A percentile compares a stretch with the other conserved stretches of the same genome.
These are phyloP conservation scores for Phalloptychus januarius DNA, from an alignment of 2,797 vertebrate genomes.

Conservation along the genomic window DNA sequence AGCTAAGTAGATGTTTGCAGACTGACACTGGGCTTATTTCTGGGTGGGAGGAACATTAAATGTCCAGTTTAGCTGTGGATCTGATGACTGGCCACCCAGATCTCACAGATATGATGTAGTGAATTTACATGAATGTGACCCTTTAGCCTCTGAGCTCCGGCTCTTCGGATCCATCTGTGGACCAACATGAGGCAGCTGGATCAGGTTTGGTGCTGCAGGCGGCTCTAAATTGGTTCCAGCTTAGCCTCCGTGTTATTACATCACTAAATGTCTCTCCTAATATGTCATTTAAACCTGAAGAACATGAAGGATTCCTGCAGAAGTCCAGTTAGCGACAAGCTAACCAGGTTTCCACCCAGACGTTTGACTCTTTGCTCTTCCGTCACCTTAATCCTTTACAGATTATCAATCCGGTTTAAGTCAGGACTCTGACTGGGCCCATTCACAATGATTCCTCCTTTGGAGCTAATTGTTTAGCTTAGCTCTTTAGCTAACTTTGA, in stretches of 20 bases:
- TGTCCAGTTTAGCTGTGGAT: slow-evolving; percentile 50
- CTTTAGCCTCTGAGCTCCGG: not conserved
- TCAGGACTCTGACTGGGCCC: not conserved
- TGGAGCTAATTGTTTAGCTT: not conserved
- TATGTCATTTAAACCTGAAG: not conserved
- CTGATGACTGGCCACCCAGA: slow-evolving; percentile 20
- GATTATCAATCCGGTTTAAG: not conserved
- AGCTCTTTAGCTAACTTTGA: not conserved
- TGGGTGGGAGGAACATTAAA: slow-evolving; percentile 41
- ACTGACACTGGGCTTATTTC: slow-evolving; percentile 37
- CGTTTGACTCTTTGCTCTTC: not conserved
- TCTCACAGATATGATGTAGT: not conserved
- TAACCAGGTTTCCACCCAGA: no score
- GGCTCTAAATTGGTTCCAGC: slow-evolving; percentile 1
- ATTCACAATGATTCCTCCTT: not conserved
- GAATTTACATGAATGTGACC: not conserved
- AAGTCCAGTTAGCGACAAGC: not conserved
- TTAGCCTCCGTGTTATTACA: not conserved
- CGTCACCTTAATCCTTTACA: not conserved
- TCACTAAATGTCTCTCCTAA: not conserved
- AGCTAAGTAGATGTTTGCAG: slow-evolving; percentile 34
- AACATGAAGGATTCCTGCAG: not conserved
- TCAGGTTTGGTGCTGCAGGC: not conserved
- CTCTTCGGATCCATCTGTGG: not conserved
- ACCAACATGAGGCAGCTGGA: not conserved